Evolutionary conservation across 2,797 vertebrate species (phyloP), one percentile per base, ranked within the genome.

Genomic region (Menidia menidia): DNA sequence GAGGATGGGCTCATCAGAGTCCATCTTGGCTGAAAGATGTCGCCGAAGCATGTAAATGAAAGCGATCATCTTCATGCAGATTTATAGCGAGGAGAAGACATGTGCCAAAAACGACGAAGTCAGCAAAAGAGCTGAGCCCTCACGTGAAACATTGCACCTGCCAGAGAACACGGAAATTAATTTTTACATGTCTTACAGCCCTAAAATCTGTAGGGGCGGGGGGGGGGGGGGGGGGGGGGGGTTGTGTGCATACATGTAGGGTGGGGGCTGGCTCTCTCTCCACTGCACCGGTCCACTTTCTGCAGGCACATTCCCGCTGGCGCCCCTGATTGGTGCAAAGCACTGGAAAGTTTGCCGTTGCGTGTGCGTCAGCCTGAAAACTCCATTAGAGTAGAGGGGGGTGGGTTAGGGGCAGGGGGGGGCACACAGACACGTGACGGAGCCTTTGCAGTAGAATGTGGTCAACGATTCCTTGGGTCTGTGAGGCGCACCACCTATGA

Each of bases 361-460:
- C 56, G 61, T 74, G 81, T 91, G 85, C 84, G 89, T 92, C 89
- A 92, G 77, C 66, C 51, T 71, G 31, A 76, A 82, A 89, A 87
- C 73, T 82, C 74, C 65, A 56, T 68, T 76, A 56, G 35, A 58
- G 54, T 25, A 25, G 25, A 1, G 25, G 25, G 25, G 25, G 25
- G 25, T 25, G 25, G 25, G 25, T 25, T 25, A 25, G 25, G 25
- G 25, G 60, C 32, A 63, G 68, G 57, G 83, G 84, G 72, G 77
- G 76, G 54, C 75, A 56, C 7, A 10, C 13, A 62, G 51, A 59
- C 78, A 78, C 41, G 65, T 75, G 89, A 55, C 6, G 9, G 16
- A 42, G 70, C 75, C 69, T 83, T 77, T 83, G 84, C 81, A 9
- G 88, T 76, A 85, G 65, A 78, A 70, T 45, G 50, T 71, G 57